These are phyloP conservation scores for Melopsittacus undulatus DNA, from an alignment of 2,797 vertebrate genomes.

Conservation along the genomic window DNA sequence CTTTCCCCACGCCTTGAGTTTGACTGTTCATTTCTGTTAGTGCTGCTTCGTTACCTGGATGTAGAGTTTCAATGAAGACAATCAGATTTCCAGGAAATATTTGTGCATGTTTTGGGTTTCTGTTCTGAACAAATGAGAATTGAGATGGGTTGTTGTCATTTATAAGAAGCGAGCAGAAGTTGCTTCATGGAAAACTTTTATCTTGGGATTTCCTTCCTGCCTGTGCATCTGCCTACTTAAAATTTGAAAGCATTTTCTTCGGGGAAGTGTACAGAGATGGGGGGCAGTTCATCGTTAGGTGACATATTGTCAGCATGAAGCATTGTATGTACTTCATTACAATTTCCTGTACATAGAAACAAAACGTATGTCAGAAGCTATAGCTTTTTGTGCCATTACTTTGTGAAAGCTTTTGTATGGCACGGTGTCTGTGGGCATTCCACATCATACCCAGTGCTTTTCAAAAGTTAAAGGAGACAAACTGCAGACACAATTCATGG, in stretches of 20 bases:
- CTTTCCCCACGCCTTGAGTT: background rate
- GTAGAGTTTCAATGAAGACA: background rate
- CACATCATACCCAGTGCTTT: background rate
- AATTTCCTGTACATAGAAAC: background rate
- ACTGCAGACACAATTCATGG: background rate
- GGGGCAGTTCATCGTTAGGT: background rate
- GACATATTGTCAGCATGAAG: background rate
- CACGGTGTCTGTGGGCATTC: fast-evolving
- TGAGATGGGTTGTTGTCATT: background rate
- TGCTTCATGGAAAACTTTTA: background rate
- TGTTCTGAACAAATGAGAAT: background rate
- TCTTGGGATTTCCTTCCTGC: background rate
- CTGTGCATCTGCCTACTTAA: background rate
- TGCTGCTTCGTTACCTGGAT: background rate
- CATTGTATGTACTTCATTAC: background rate
- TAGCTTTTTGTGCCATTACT: background rate
- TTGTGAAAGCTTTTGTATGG: background rate
- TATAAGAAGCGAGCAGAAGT: background rate
- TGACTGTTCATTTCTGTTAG: background rate
- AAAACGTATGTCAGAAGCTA: background rate
- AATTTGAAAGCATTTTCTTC: background rate
- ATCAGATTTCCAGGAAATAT: background rate
- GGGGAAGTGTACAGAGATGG: background rate
- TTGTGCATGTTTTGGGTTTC: background rate
- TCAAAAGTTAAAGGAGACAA: background rate